phyloP scores from a whole-genome alignment of 2,797 vertebrate genomes.

The Gallinago solitaria region DNA sequence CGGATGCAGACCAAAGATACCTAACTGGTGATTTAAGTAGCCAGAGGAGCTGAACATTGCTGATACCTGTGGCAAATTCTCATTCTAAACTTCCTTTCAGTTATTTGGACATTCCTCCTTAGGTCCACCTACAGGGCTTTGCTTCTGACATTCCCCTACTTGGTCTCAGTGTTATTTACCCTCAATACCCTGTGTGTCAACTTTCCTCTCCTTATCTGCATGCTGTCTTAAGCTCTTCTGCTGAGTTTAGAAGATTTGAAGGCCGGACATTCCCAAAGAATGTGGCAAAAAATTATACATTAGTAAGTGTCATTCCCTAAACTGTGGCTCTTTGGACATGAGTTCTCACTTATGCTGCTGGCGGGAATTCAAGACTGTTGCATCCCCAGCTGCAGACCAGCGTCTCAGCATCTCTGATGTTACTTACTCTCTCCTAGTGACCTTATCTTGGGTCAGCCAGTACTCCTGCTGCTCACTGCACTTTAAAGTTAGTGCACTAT shows the following conservation, averaged over 20 bases:
- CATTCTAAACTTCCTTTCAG: not conserved
- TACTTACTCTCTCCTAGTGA: not conserved
- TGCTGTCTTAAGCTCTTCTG: not conserved
- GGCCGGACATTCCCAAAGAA: not conserved
- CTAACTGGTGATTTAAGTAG: not conserved
- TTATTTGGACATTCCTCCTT: slow-evolving; percentile 1
- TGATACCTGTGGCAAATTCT: not conserved
- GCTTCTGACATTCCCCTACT: not conserved
- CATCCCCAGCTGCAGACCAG: not conserved
- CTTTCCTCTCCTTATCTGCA: not conserved
- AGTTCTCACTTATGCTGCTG: not conserved
- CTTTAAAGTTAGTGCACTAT: not conserved
- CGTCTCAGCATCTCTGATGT: not conserved
- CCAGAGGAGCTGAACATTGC: not conserved
- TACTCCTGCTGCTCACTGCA: not conserved
- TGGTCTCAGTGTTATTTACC: not conserved
- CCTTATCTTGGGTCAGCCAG: not conserved
- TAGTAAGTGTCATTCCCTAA: not conserved
- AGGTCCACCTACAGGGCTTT: not conserved
- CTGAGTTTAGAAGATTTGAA: not conserved
- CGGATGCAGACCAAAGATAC: not conserved
- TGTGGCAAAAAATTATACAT: not conserved
- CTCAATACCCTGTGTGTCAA: not conserved
- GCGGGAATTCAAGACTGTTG: not conserved
- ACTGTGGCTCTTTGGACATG: not conserved